Evolutionary conservation across 2,888 invertebrate genomes (phyloP), one percentile per base, ranked within the genome.

Genomic region (Antheraea assamensis): DNA sequence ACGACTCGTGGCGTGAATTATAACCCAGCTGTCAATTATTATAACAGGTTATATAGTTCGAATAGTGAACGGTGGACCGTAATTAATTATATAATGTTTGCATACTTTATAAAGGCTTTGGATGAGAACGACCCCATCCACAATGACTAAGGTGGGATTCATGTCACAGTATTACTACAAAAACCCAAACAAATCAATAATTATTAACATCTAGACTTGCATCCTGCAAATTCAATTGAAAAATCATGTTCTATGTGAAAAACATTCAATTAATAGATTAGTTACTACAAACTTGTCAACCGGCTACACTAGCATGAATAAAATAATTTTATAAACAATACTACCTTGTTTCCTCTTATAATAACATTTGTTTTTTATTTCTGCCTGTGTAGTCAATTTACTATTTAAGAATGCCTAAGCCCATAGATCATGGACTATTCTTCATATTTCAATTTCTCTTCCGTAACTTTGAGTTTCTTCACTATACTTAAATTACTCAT

Each of bases 311-410:
- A 30, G 61, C 61, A 64, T 27, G 27, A 27, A 64, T 64, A 64
- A 64, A 30, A 64, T 27, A 27, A 64, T 64, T 30, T 30, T 15
- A 64, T 64, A 64, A 30, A 17, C 27, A 64, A 64, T 64, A 64
- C 2, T 5, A 17, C 27, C 27, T 64, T 30, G 27, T 30, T 24
- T 24, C 58, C 24, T 58, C 13, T 58, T 58, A 58, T 58, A 24
- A 58, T 24, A 7, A 21, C 1, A 4, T 21, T 35, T 35, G 3
- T 35, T 35, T 3, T 68, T 68, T 35, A 13, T 68, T n/a, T 19
- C 7, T 35, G 17, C 35, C 35, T 68, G 31, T 68, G 68, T 35
- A 35, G 35, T 35, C 68, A 68, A 68, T 68, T 68, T 35, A 68
- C n/a, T 35, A 35, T 24, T n/a, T 35, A n/a, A 21, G 7, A 13